phyloP scores from a whole-genome alignment of 2,888 invertebrate genomes.

The Chironomus tentans region DNA sequence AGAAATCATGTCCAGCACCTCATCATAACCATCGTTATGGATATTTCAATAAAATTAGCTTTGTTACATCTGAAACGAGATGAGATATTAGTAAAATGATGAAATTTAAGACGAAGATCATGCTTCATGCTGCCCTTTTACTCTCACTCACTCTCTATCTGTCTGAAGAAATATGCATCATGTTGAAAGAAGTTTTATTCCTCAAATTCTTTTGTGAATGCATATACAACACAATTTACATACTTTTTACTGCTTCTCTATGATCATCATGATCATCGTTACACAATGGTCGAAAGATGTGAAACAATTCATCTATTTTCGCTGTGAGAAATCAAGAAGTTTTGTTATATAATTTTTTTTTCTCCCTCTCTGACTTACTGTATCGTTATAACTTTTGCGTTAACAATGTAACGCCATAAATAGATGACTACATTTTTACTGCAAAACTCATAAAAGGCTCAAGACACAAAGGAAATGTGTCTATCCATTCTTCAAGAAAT shows the following conservation, averaged over 20 bases:
- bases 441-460: not conserved
- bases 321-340: conserved; percentile 18
- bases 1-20: too few species aligned
- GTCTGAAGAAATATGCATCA: too few species aligned
- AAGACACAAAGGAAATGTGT: not conserved
- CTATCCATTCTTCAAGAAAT: not conserved
- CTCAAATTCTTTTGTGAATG: not conserved
- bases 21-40: too few species aligned
- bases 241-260: not conserved
- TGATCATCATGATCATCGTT: conserved; percentile 7
- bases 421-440: not conserved
- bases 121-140: too few species aligned
- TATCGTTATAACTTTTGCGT: not conserved
- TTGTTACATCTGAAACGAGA: too few species aligned
- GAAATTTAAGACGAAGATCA: too few species aligned
- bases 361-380: too few species aligned
- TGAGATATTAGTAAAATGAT: too few species aligned
- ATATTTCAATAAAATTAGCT: too few species aligned
- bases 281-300: conserved; percentile 3
- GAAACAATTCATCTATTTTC: conserved; percentile 18
- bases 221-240: not conserved
- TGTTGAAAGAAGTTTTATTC: not conserved
- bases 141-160: too few species aligned
- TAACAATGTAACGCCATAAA: not conserved
- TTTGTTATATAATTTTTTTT: conserved; percentile 4